Base-by-base conservation (phyloP, 1,140 invertebrate genomes). In the Bombus balteatus region DNA sequence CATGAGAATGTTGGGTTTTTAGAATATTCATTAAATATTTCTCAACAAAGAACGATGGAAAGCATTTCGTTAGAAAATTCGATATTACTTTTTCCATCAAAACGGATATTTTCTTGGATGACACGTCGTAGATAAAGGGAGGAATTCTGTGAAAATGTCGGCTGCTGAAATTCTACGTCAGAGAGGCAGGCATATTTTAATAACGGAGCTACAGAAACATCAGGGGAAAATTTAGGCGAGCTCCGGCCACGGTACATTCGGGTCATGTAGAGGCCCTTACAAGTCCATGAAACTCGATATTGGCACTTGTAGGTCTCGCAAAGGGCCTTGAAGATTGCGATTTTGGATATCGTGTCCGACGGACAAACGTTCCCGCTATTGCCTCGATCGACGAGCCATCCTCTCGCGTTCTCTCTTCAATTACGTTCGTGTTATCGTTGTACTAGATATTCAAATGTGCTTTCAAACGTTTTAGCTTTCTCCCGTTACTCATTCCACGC, bases 211-310 rank as follows among this genome's bases (percentile, higher is more conserved):
- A 79, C 73, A 73, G 71, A 53, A 70, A 88, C 83, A 73, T 62
- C 34, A 78, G 34, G 37, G 13, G 41, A 37, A 83, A 62, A 86
- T 81, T 78, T 70, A 74, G 47, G 59, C 83, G 25, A 78, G 39
- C 83, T 70, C 34, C 28, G 18, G 65, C 65, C 37, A 79, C 22
- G 66, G 70, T 71, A 74, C 79, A 85, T 62, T 70, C 79, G 57
- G 65, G 79, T 73, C 74, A 81, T 72, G 81, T 25, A 25, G 83
- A 65, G 66, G 65, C 74, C 34, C 77, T 79, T 76, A 77, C 78
- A 81, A 78, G 85, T 87, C 88, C 59, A 68, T 73, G 88, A 80
- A 88, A 86, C 84, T 83, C 82, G 88, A 89, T 86, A 89, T 87
- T 89, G 89, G 85, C 70, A 75, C 75, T 89, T 77, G 85, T 81